Base-by-base conservation (phyloP, 2,888 invertebrate species). In the Eumerus sabulonum region DNA sequence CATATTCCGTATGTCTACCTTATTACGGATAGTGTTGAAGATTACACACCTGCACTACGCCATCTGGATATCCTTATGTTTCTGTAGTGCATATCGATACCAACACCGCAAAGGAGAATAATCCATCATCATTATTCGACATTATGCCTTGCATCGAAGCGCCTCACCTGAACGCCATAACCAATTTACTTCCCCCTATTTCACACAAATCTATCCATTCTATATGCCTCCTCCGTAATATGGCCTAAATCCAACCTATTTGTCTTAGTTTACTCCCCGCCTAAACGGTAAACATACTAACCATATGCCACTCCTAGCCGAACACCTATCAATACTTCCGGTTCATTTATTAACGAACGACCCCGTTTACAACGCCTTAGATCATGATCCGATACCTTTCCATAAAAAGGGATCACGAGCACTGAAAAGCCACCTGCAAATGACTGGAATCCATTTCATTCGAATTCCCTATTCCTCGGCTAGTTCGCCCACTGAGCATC, bases 351-450 rank as follows among this genome's bases (percentile, higher is more conserved):
- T 70, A 70, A 56, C 74, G 63, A 79, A 79, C 67, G 68, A 70
- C 79, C 68, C 74, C 74, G 68, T 79, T 74, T 70, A 74, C 59
- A 64, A 74, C 60, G 45, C 36, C 54, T 48, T 70, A 50, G 36
- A 70, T 79, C 74, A 74, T 74, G 68, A 79, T 73, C 70, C 59
- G 67, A 77, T 64, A n/a, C n/a, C n/a, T 79, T 60, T 42, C 51
- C 59, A 12, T 54, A 67, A 71, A 42, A 42, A 13, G 7, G 7
- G 5, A 40, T 11, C 11, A 70, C 44, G 59, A 60, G 74, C 74
- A 68, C 74, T 68, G 64, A 70, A 73, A 74, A 79, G 59, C 79
- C 74, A 79, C 74, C 79, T 70, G 79, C 64, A 74, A 79, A 73
- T 72, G 73, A 67, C 68, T 68, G 16, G 63, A 68, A 70, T 64